phyloP scores from a whole-genome alignment of 2,888 invertebrate genomes.

The Cephalotes varians region DNA sequence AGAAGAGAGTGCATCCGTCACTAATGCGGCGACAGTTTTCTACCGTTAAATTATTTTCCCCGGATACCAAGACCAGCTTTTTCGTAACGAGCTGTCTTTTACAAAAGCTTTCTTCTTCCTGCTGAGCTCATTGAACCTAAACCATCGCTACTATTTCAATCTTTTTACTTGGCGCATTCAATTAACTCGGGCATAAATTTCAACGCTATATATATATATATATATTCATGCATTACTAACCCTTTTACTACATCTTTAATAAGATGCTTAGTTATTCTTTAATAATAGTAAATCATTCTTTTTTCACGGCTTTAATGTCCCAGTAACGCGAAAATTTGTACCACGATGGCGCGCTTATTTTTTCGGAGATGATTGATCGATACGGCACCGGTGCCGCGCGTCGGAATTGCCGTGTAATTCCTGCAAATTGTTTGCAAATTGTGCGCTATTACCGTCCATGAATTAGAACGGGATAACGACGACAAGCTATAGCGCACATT shows the following conservation, averaged over 20 bases:
- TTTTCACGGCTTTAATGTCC: background rate
- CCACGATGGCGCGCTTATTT: conserved; percentile 16
- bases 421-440: conserved; percentile 75
- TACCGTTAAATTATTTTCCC: conserved; percentile 22
- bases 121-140: conserved; percentile 41
- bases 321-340: conserved; percentile 27
- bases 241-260: conserved; percentile 44
- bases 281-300: conserved; percentile 50
- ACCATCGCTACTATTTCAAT: conserved; percentile 38
- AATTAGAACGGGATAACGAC: conserved; percentile 52
- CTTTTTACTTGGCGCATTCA: conserved; percentile 41
- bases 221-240: conserved; percentile 30
- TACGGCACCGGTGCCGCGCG: conserved; percentile 47
- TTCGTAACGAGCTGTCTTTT: conserved; percentile 18
- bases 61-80: background rate
- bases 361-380: conserved; percentile 66
- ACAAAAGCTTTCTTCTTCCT: conserved; percentile 35
- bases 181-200: conserved; percentile 49
- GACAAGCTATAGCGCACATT: background rate
- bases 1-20: background rate
- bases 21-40: background rate
- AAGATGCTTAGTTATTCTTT: conserved; percentile 50
- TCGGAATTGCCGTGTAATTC: conserved; percentile 69
- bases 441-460: conserved; percentile 57
- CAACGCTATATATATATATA: background rate